Conservation (phyloP, 2,888 invertebrate species). For the Linyphia triangularis region DNA sequence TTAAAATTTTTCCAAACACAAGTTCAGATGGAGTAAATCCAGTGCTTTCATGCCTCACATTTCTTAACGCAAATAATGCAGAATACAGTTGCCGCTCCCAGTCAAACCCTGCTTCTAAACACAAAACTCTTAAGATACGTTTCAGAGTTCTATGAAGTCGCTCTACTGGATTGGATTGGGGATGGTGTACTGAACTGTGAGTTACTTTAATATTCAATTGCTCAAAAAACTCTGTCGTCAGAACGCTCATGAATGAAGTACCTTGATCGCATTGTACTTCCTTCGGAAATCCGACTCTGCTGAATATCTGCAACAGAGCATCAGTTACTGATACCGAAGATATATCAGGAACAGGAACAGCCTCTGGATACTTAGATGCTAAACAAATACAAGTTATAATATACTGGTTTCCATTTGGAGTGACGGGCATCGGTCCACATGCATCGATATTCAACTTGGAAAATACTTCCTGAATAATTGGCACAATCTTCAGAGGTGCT, state of each 20-base stretch:
- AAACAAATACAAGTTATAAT: slow-evolving; percentile 10
- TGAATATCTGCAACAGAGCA: not conserved
- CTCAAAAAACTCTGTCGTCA: no score
- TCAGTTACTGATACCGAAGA: not conserved
- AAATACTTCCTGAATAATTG: slow-evolving; percentile 33
- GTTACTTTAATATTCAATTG: not conserved
- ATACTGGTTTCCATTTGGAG: slow-evolving; percentile 1
- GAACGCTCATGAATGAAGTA: not conserved
- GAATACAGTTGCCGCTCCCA: not conserved
- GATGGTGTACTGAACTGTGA: not conserved
- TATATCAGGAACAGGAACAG: not conserved
- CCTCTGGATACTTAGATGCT: slow-evolving; percentile 19
- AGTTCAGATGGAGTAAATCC: slow-evolving; percentile 20
- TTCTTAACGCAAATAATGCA: slow-evolving; percentile 2
- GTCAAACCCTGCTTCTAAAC: not conserved
- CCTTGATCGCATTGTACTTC: not conserved
- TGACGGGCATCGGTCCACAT: not conserved
- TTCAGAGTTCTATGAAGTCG: not conserved
- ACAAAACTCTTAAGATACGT: not conserved
- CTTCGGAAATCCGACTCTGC: not conserved
- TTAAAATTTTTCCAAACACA: slow-evolving; percentile 32
- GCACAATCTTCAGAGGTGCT: no score
- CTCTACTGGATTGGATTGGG: not conserved
- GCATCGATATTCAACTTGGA: slow-evolving; percentile 26
- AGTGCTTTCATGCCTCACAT: slow-evolving; percentile 14